A percentile compares a stretch with the other conserved stretches of the same genome.
Conservation (phyloP, 2,797 vertebrate species). For the Setipinna tenuifilis region DNA sequence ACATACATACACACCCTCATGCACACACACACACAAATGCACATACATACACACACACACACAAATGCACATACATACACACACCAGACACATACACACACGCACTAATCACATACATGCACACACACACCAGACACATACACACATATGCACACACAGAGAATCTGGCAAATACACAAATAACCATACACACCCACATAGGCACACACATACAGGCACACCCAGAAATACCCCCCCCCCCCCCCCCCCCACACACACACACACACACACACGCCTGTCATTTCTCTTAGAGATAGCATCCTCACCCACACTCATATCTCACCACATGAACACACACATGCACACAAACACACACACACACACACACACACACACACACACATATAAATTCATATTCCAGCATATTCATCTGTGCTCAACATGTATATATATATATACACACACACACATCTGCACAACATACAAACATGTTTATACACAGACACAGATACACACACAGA, state of each 20-base stretch:
- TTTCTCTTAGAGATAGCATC: no score
- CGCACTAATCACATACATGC: not conserved
- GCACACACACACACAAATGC: no score
- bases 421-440: no score
- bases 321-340: no score
- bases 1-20: not conserved
- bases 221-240: not conserved
- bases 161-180: no score
- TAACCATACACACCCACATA: not conserved
- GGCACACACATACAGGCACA: not conserved
- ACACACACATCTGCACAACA: no score
- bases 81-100: not conserved
- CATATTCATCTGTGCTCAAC: no score
- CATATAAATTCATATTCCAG: not conserved
- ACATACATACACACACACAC: not conserved
- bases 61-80: not conserved
- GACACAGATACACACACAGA: not conserved
- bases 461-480: not conserved
- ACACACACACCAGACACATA: no score
- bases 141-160: not conserved
- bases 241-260: no score
- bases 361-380: not conserved
- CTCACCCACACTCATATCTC: no score
- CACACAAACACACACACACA: no score
- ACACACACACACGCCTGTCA: no score